Evolutionary conservation across 2,797 vertebrate genomes (phyloP).

Genomic region (Alcedo quadribrachys): DNA sequence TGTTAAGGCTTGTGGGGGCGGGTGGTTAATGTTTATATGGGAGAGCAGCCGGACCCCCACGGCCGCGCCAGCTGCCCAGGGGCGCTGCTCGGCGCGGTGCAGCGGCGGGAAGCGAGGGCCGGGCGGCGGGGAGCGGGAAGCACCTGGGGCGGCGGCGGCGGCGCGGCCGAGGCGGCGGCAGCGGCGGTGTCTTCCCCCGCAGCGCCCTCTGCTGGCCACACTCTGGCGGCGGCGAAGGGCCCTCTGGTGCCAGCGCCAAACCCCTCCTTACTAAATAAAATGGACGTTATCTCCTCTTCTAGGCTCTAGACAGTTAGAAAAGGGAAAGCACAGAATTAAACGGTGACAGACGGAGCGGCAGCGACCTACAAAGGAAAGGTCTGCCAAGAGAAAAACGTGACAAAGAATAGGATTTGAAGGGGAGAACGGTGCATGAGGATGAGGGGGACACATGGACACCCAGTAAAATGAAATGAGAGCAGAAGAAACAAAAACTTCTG

Average conservation of each 20-base stretch:
- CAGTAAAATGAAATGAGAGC: fast-evolving
- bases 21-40: fast-evolving
- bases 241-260: conserved; percentile 71
- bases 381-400: background rate
- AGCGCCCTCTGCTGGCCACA: conserved; percentile 79
- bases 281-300: conserved; percentile 92
- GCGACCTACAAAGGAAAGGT: conserved; percentile 56
- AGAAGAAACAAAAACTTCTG: fast-evolving
- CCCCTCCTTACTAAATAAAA: conserved; percentile 88
- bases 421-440: background rate
- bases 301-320: conserved; percentile 87
- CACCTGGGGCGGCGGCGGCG: conserved; percentile 80
- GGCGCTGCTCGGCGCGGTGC: background rate
- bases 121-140: conserved; percentile 20
- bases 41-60: background rate
- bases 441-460: background rate
- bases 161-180: too few species aligned
- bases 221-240: conserved; percentile 76
- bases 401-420: background rate
- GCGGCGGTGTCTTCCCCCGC: conserved; percentile 73
- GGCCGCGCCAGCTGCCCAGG: background rate
- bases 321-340: conserved; percentile 75
- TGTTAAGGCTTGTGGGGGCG: background rate
- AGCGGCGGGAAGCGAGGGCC: background rate
- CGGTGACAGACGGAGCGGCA: conserved; percentile 55